Evolutionary conservation across 2,113 vertebrate species (phyloP).

Genomic region (Alligator sinensis): DNA sequence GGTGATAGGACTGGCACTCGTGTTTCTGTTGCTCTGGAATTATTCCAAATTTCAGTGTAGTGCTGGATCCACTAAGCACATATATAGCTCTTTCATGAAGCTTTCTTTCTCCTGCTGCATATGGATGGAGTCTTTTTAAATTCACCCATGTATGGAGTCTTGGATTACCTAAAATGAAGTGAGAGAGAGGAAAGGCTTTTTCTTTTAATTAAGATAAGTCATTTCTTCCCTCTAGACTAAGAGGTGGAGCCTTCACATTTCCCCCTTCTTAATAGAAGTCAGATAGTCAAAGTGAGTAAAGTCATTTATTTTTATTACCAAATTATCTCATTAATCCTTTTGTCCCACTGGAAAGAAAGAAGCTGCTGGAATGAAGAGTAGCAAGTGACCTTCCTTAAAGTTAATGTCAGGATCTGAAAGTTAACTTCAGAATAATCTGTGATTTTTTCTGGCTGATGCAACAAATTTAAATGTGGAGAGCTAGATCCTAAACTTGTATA

Average conservation of each 20-base stretch:
- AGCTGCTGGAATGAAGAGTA: not conserved
- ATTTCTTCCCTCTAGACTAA: not conserved
- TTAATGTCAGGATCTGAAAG: slow-evolving; percentile 23
- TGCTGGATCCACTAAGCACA: not conserved
- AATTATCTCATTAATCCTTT: not conserved
- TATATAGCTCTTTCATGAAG: not conserved
- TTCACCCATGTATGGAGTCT: not conserved
- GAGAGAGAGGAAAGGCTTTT: not conserved
- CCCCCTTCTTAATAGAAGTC: not conserved
- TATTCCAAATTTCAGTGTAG: accelerated
- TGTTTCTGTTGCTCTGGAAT: not conserved
- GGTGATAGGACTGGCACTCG: not conserved
- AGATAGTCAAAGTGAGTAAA: not conserved
- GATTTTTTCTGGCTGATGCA: not conserved
- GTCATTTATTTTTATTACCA: not conserved
- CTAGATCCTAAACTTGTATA: not conserved
- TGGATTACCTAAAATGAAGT: not conserved
- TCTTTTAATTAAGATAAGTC: not conserved
- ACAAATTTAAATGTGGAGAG: not conserved
- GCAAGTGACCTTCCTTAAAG: not conserved
- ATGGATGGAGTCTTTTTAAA: not conserved
- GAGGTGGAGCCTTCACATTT: not conserved
- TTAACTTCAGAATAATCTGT: not conserved
- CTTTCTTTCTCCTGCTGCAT: not conserved
- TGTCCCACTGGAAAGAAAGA: not conserved